Base-by-base conservation (phyloP, 2,888 invertebrate species). In the Agrotis clavis region DNA sequence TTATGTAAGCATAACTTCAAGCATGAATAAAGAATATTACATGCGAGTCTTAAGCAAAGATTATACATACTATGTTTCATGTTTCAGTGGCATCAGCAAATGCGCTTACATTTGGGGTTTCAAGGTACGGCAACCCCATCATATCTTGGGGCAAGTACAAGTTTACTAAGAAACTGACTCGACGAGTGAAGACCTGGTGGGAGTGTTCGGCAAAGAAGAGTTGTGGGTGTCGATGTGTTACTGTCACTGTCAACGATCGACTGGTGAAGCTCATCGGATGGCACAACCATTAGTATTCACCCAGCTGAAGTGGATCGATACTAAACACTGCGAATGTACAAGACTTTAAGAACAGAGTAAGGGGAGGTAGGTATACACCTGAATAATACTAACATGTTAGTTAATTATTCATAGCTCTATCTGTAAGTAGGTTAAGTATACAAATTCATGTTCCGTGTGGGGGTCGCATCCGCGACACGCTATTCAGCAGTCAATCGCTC, bases 151-250 rank as follows among this genome's bases (percentile, higher is more conserved):
- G 94, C 16, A 93, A 91, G 53, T 94, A 94, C 76, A 89, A 93
- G 47, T 95, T 94, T 72, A 89, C 90, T 35, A 94, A 94, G 86
- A 95, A 94, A 82, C 74, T 95, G 71, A 81, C 87, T 9, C 88
- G 94, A 0, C 88, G 90, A 18, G 66, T 86, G 48, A 94, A 94
- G 86, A 93, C 94, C 21, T 94, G 94, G 94, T 95, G 94, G 95
- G 94, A 94, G 85, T 95, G 95, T 67, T 90, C 90, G 2, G 90
- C 91, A 4, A 90, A 93, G 81, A 94, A 93, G 90, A 89, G 81
- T 30, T 80, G 76, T 19, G 90, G 91, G 0, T 95, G 95, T 79
- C 90, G 91, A 4, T 94, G 94, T 71, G 87, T 93, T 13, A 92
- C 92, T 5, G 94, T 94, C 71, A 95, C 95, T 9, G 88, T 92